Evolutionary conservation across 2,888 invertebrate genomes (phyloP), one percentile per base, ranked within the genome.

Genomic region (Amphiduros pacificus): DNA sequence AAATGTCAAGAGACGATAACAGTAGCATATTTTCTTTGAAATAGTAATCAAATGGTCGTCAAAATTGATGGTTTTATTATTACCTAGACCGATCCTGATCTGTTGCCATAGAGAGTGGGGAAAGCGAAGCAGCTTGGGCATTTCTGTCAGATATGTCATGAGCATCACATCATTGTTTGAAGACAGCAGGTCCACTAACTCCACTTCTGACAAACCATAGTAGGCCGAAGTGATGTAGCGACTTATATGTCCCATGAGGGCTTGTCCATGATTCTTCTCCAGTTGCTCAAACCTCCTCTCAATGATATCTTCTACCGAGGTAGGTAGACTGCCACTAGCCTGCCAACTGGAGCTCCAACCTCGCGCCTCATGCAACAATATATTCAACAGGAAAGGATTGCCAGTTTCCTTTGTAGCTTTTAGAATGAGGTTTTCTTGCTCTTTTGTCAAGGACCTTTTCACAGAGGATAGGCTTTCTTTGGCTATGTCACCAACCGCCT

Each of bases 111-210:
- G 32, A 5, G 55, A 51, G 31, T 36, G 27, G 20, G 71, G 72
- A 56, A 72, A 72, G 32, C 72, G 49, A 11, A 70, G 55, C 2
- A 67, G 26, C 9, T 24, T 27, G 6, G 67, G 53, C 57, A 60
- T 27, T 29, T 50, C 27, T 26, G 9, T 29, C 41, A 40, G 60
- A 22, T 48, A 60, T 2, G 27, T 9, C 5, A 2, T 9, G 29
- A 53, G 40, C 27, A 71, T 48, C 26, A 67, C 59, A 9, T 70
- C 63, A 55, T 70, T 66, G 63, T 70, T 68, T 50, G 63, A 67
- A 3, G 70, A 70, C 55, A 72, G 55, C 17, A 72, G 20, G 50
- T 72, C 72, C 14, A 69, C 54, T 52, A 72, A 41, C 32, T 72
- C 71, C 49, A 64, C 26, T 57, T 72, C 72, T 20, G 70, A 57